Evolutionary conservation across 2,888 invertebrate species (phyloP), one percentile per base, ranked within the genome.

Genomic region (Coelinius sp.): DNA sequence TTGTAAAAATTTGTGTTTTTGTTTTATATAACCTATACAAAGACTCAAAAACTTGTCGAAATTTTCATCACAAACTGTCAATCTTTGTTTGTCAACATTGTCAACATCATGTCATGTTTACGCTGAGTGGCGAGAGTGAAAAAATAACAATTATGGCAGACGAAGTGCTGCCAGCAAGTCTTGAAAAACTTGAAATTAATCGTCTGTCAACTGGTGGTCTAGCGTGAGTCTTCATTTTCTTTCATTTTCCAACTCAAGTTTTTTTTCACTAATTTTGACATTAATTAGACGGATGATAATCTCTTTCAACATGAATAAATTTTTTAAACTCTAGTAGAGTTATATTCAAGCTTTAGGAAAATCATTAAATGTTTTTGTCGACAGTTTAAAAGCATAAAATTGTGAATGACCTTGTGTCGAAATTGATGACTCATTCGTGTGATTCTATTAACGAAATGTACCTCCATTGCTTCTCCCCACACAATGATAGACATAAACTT

Each of bases 141-240:
- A 78, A 77, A 73, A 70, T 44, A 10, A 24, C 20, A 7, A 81
- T 75, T 71, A 85, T 85, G 85, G 84, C 81, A 59, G 85, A 85
- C 71, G 85, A 85, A 69, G 77, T 81, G 46, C 71, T 86, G 79
- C 85, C 86, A 78, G 86, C 85, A 68, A 84, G 85, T 75, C 80
- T 86, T 73, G 83, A 85, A 75, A 85, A 82, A 77, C 83, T 86
- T 74, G 83, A 86, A 74, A 86, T 86, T 77, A 84, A 84, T 77
- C 81, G 81, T 62, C 44, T 70, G 8, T 68, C 76, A 20, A 73
- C 78, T 12, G 79, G 77, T 63, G 81, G 80, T 75, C 76, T 79
- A 4, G 82, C 80, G 84, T 84, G 76, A 84, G 82, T 78, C 69
- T n/a, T 41, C 17, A n/a, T 24, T 62, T 59, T 31, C 35, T 52